Percentiles rank a stretch among this genome's conserved stretches.
Evolutionary conservation across 2,797 vertebrate genomes (phyloP).

Genomic region (Melanotaenia boesemani): DNA sequence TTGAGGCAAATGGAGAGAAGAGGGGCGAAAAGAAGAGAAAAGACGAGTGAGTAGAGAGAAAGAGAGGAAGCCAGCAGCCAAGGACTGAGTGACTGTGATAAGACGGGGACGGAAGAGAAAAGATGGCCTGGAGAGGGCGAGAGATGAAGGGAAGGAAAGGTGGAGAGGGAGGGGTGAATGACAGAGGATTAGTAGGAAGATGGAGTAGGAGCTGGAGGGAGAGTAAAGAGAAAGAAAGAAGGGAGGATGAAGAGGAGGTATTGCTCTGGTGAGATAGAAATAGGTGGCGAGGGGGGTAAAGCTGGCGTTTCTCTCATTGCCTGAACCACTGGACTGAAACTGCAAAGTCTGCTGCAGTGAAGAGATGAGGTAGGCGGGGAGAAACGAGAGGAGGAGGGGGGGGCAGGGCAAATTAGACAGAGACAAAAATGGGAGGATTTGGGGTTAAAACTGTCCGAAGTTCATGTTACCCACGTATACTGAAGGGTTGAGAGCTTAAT

Average conservation of each 20-base stretch:
- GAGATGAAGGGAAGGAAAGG: constrained; percentile 48
- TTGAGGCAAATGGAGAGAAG: constrained; percentile 12
- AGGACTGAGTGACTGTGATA: constrained; percentile 74
- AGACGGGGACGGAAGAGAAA: constrained; percentile 48
- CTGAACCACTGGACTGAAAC: constrained; percentile 78
- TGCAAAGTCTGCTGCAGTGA: constrained; percentile 77
- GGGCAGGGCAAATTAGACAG: constrained; percentile 23
- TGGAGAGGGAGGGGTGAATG: constrained; percentile 42
- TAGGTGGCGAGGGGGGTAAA: constrained; percentile 52
- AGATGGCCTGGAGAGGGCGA: constrained; percentile 57
- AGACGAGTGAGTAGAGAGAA: constrained; percentile 15
- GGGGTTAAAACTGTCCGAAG: constrained; percentile 55
- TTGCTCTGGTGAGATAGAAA: constrained; percentile 51
- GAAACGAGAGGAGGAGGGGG: neutral
- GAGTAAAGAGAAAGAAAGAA: constrained; percentile 19
- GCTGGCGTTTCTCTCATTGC: constrained; percentile 73
- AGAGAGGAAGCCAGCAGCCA: constrained; percentile 49
- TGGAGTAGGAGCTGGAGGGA: constrained; percentile 52
- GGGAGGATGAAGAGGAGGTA: constrained; percentile 11
- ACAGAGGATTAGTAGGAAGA: constrained; percentile 71
- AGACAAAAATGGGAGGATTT: constrained; percentile 18
- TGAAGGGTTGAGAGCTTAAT: constrained; percentile 65
- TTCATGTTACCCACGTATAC: constrained; percentile 34
- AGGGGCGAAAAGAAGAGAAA: neutral
- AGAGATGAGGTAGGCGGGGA: constrained; percentile 38